Evolutionary conservation across 2,797 vertebrate genomes (phyloP).

Genomic region (Distichodus sexfasciatus): DNA sequence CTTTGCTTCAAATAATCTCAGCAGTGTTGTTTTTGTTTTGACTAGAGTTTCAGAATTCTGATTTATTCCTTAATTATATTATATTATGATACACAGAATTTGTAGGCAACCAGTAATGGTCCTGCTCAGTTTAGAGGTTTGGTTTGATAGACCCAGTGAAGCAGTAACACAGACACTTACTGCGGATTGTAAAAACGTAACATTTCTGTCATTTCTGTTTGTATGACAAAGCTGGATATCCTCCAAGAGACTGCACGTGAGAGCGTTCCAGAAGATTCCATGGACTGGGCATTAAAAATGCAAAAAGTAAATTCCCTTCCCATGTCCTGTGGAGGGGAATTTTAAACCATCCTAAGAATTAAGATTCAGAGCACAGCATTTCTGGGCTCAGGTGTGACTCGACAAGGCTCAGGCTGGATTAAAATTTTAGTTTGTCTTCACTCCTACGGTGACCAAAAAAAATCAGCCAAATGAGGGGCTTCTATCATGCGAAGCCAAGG

Average conservation of each 20-base stretch:
- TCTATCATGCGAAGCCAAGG: constrained; percentile 29
- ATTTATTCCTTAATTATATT: not conserved
- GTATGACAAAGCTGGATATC: constrained; percentile 16
- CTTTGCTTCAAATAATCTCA: too few relatives aligned
- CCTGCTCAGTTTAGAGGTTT: constrained; percentile 11
- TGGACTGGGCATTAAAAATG: constrained; percentile 15
- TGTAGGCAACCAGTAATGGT: not conserved
- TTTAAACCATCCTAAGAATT: not conserved
- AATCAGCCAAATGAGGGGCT: constrained; percentile 54
- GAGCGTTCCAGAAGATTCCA: constrained; percentile 15
- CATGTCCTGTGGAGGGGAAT: constrained; percentile 33
- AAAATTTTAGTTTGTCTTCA: constrained; percentile 1
- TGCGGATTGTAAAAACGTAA: not conserved
- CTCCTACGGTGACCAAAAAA: not conserved
- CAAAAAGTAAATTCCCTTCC: constrained; percentile 27
- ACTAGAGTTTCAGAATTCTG: too few relatives aligned
- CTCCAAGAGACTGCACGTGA: constrained; percentile 25
- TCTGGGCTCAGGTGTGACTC: not conserved
- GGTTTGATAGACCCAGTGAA: constrained; percentile 2
- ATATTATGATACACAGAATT: not conserved
- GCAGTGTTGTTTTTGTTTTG: too few relatives aligned
- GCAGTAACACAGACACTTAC: constrained; percentile 20
- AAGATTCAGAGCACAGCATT: not conserved
- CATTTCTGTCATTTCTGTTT: constrained; percentile 23
- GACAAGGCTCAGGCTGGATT: not conserved